Evolutionary conservation across 2,888 invertebrate genomes (phyloP).

Genomic region (Cepaea hortensis): DNA sequence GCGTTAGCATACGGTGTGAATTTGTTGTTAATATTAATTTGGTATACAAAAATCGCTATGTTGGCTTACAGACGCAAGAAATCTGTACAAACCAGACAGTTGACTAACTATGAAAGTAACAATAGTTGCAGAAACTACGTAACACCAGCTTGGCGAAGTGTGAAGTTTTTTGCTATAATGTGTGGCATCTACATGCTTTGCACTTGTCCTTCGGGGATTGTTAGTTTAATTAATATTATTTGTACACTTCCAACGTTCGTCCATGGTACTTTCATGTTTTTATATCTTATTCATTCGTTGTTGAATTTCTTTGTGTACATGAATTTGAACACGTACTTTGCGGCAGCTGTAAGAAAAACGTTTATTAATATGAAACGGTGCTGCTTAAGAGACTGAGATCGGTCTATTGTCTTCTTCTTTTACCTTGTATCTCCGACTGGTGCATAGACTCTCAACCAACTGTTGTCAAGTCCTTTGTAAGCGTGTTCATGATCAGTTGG

Average conservation of each 20-base stretch:
- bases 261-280: background rate
- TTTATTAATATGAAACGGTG: background rate
- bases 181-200: background rate
- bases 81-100: background rate
- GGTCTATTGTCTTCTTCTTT: background rate
- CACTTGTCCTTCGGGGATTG: background rate
- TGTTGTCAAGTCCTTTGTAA: background rate
- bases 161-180: background rate
- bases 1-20: background rate
- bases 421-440: background rate
- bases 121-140: no score
- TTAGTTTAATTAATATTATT: background rate
- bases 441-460: background rate
- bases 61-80: slow-evolving; percentile 3
- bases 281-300: background rate
- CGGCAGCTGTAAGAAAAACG: background rate
- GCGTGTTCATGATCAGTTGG: background rate
- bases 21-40: background rate
- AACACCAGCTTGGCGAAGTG: slow-evolving; percentile 13
- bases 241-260: background rate
- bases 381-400: no score
- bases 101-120: background rate
- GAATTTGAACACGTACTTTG: slow-evolving; percentile 1
- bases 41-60: background rate
- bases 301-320: background rate